phyloP scores from a whole-genome alignment of 2,888 invertebrate genomes.

The Cheiracanthium punctorium region DNA sequence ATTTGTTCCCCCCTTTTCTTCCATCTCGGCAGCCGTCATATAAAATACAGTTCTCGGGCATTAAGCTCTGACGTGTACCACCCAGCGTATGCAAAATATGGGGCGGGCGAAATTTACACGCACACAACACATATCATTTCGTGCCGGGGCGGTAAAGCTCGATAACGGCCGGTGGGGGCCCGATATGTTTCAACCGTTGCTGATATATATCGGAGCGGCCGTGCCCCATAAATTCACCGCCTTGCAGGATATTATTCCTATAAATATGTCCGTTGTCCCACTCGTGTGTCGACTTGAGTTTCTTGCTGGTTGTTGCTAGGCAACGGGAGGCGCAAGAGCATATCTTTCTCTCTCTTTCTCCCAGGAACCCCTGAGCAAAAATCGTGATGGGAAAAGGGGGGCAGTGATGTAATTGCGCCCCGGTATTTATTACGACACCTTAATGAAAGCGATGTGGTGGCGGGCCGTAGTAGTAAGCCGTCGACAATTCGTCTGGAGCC shows the following conservation, averaged over 20 bases:
- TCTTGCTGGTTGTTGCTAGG: slow-evolving; percentile 63
- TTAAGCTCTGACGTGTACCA: slow-evolving; percentile 66
- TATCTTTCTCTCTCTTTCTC: slow-evolving; percentile 15
- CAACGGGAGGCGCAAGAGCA: slow-evolving; percentile 63
- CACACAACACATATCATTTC: slow-evolving; percentile 70
- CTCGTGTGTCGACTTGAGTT: slow-evolving; percentile 67
- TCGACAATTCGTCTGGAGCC: slow-evolving; percentile 45
- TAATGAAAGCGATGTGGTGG: slow-evolving; percentile 69
- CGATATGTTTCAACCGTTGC: slow-evolving; percentile 69
- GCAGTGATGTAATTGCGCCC: slow-evolving; percentile 67
- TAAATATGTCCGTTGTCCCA: slow-evolving; percentile 70
- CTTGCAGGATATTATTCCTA: slow-evolving; percentile 70
- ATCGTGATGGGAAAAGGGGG: slow-evolving; percentile 24
- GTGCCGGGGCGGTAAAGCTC: slow-evolving; percentile 52
- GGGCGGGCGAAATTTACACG: slow-evolving; percentile 70
- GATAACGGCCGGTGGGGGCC: slow-evolving; percentile 67
- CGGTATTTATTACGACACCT: slow-evolving; percentile 70
- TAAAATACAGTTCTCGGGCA: slow-evolving; percentile 70
- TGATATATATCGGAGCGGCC: slow-evolving; percentile 70
- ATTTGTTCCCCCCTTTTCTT: slow-evolving; percentile 68
- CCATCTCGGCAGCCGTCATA: slow-evolving; percentile 65
- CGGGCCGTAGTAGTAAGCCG: slow-evolving; percentile 27
- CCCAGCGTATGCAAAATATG: slow-evolving; percentile 70
- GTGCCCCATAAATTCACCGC: slow-evolving; percentile 66
- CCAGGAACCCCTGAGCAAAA: slow-evolving; percentile 22